These are phyloP conservation scores for Acanthosepion pharaonis DNA, from an alignment of 2,888 invertebrate species.

Conservation along the genomic window DNA sequence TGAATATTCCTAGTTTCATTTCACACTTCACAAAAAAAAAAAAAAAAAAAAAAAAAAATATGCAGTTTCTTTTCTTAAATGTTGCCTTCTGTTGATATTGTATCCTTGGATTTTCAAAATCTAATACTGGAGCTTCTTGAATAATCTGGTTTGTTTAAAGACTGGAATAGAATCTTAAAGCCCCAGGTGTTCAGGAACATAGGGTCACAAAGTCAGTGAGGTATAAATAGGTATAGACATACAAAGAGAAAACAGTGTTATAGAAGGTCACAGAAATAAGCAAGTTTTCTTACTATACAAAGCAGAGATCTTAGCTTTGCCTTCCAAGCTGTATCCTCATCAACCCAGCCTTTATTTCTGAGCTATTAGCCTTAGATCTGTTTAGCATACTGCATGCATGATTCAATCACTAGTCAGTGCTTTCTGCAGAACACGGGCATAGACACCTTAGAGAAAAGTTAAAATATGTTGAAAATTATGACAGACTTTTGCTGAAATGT, in stretches of 20 bases:
- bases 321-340: slow-evolving; percentile 33
- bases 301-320: not conserved
- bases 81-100: too few relatives aligned
- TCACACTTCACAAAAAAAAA: too few relatives aligned
- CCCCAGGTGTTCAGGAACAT: not conserved
- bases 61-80: too few relatives aligned
- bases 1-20: too few relatives aligned
- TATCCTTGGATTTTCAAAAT: too few relatives aligned
- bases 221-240: not conserved
- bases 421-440: not conserved
- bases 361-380: not conserved
- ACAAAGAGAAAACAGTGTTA: not conserved
- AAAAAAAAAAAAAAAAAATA: too few relatives aligned
- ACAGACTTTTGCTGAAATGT: not conserved
- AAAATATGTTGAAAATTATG: slow-evolving; percentile 24
- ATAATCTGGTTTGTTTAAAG: too few relatives aligned
- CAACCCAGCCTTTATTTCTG: not conserved
- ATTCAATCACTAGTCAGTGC: not conserved
- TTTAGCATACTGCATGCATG: slow-evolving; percentile 6
- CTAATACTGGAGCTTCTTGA: too few relatives aligned
- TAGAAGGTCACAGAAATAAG: not conserved
- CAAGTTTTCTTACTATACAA: not conserved
- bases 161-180: not conserved
- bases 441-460: not conserved
- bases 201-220: not conserved